Percentiles rank a stretch among this genome's conserved stretches.
These are phyloP conservation scores for Julus scanicus DNA, from an alignment of 2,888 invertebrate species.

Conservation along the genomic window DNA sequence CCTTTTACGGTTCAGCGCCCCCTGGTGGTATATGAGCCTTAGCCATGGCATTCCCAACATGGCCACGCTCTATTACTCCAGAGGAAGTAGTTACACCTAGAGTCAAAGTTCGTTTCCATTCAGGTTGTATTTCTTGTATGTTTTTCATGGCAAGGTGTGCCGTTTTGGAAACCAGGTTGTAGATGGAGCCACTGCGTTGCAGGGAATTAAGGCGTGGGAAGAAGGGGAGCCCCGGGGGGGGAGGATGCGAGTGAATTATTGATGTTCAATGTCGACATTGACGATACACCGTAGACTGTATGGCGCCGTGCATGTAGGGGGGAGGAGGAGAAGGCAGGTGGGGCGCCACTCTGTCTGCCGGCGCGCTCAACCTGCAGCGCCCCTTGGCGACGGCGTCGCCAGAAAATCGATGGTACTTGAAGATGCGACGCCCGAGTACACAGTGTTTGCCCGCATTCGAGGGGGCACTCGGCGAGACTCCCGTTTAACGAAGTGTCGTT, in stretches of 20 bases:
- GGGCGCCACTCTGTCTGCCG: conserved; percentile 44
- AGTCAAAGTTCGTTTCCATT: too few species aligned
- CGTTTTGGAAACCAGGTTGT: background rate
- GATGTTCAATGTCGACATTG: conserved; percentile 37
- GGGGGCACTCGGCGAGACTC: background rate
- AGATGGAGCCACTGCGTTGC: background rate
- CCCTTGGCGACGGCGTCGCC: background rate
- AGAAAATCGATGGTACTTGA: too few species aligned
- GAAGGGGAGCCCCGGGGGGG: background rate
- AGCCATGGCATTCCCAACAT: too few species aligned
- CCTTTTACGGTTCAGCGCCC: too few species aligned
- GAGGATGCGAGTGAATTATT: conserved; percentile 7
- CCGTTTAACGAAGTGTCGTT: background rate
- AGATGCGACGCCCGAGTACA: too few species aligned
- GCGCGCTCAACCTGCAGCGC: background rate
- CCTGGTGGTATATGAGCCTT: too few species aligned
- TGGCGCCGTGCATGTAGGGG: background rate
- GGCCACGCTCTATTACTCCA: too few species aligned
- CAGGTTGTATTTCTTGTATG: too few species aligned
- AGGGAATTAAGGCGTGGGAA: conserved; percentile 31
- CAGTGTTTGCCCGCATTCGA: background rate
- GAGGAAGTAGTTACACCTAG: too few species aligned
- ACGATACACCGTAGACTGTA: conserved; percentile 34
- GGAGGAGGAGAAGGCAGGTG: background rate
- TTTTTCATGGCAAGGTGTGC: background rate